Conservation (phyloP, 2,888 invertebrate genomes). For the Neria commutata region DNA sequence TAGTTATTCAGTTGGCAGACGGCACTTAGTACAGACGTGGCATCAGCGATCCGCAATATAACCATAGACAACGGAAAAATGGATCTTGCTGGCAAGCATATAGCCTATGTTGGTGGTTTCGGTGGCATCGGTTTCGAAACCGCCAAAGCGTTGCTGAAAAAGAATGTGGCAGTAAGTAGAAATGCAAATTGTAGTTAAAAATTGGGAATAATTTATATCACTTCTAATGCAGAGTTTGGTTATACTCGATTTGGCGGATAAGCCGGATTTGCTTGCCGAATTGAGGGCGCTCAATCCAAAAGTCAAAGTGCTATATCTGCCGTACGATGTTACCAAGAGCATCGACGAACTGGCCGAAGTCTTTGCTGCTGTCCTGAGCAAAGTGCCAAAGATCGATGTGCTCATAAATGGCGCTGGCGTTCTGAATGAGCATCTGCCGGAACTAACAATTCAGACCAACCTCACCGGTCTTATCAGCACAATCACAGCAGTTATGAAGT, state of each 20-base stretch:
- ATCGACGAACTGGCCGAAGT: conserved; percentile 41
- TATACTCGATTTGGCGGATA: conserved; percentile 46
- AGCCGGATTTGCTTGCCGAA: conserved; percentile 38
- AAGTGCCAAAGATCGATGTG: conserved; percentile 45
- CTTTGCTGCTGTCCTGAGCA: conserved; percentile 42
- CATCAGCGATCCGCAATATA: conserved; percentile 26
- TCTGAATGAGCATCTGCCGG: conserved; percentile 45
- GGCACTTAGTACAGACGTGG: no score
- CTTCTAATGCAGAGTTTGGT: conserved; percentile 43
- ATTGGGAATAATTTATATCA: neutral
- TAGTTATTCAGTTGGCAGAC: no score
- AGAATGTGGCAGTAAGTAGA: conserved; percentile 29
- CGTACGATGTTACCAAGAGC: conserved; percentile 45
- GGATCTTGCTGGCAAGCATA: conserved; percentile 44
- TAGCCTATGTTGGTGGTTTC: conserved; percentile 50
- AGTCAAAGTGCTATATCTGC: conserved; percentile 39
- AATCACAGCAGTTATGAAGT: conserved; percentile 53
- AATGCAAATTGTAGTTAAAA: neutral
- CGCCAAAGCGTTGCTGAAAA: conserved; percentile 39
- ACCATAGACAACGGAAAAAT: conserved; percentile 28
- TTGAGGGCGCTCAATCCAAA: conserved; percentile 40
- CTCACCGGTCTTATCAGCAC: conserved; percentile 49
- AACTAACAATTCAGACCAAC: conserved; percentile 45
- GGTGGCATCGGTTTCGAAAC: conserved; percentile 53
- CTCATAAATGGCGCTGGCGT: conserved; percentile 51